phyloP scores from a whole-genome alignment of 2,797 vertebrate genomes.

The Poecilia picta region DNA sequence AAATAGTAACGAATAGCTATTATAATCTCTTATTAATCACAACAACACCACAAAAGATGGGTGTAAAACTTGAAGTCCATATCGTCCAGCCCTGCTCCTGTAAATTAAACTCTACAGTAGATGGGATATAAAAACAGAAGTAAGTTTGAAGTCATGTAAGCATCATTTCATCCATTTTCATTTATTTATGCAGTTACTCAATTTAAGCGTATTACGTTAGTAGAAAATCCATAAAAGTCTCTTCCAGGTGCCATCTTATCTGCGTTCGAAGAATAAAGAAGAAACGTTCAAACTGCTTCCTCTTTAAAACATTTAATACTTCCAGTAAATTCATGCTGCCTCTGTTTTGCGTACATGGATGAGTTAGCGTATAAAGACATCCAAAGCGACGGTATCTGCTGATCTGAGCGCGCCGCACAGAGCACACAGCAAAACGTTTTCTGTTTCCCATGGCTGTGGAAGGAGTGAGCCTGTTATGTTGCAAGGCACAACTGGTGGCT shows the following conservation, averaged over 20 bases:
- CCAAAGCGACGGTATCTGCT: conserved; percentile 59
- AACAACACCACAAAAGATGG: too few relatives aligned
- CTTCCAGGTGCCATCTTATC: not conserved
- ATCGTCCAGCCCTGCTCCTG: not conserved
- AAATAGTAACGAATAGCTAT: too few relatives aligned
- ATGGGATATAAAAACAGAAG: not conserved
- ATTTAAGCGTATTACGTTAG: not conserved
- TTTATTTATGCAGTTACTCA: not conserved
- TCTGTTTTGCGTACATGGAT: conserved; percentile 41
- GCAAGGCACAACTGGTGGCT: conserved; percentile 34
- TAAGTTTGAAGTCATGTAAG: not conserved
- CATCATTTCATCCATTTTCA: not conserved
- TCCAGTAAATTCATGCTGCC: conserved; percentile 6
- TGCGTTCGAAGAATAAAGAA: not conserved
- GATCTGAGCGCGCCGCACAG: conserved; percentile 61
- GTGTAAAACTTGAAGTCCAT: too few relatives aligned
- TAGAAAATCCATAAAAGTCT: not conserved
- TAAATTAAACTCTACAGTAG: not conserved
- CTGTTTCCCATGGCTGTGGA: conserved; percentile 48
- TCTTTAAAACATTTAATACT: conserved; percentile 19
- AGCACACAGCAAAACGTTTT: conserved; percentile 43
- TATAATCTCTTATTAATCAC: too few relatives aligned
- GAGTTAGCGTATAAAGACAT: conserved; percentile 55
- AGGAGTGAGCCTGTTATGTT: conserved; percentile 31
- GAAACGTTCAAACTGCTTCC: conserved; percentile 29